Conservation (phyloP, 2,888 invertebrate genomes). For the Ophioninae sp. region DNA sequence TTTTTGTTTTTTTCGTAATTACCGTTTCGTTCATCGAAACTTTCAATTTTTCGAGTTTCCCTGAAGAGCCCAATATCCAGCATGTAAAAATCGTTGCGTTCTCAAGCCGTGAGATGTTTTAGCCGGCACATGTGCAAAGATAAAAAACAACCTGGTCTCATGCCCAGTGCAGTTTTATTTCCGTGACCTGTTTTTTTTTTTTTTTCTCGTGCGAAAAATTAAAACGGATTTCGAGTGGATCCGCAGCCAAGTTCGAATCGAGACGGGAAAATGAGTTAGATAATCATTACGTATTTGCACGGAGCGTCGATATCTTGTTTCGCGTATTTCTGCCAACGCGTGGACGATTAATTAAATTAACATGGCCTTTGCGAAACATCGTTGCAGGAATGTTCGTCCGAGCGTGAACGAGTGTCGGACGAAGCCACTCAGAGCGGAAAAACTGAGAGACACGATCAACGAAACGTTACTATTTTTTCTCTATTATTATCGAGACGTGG, state of each 20-base stretch:
- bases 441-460: constrained; percentile 79
- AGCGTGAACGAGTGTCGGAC: constrained; percentile 78
- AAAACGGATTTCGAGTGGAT: constrained; percentile 2
- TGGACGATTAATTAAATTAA: not conserved
- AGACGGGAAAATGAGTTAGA: not conserved
- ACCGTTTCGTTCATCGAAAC: not conserved
- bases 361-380: not conserved
- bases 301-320: not conserved
- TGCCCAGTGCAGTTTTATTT: constrained; percentile 50
- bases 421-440: constrained; percentile 78
- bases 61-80: not conserved
- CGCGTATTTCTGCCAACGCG: not conserved
- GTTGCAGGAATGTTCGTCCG: constrained; percentile 79
- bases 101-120: constrained; percentile 8
- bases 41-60: not conserved
- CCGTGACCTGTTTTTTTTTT: not conserved
- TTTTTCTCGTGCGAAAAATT: not conserved
- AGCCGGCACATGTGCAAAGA: constrained; percentile 57
- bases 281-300: not conserved
- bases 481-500: constrained; percentile 78
- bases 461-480: constrained; percentile 79
- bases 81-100: not conserved
- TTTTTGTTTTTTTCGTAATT: not conserved
- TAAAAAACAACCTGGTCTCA: constrained; percentile 55
- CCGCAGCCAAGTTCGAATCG: constrained; percentile 26